These are phyloP conservation scores for Ptychochromis oligacanthus DNA, from an alignment of 2,113 vertebrate species.

Conservation along the genomic window DNA sequence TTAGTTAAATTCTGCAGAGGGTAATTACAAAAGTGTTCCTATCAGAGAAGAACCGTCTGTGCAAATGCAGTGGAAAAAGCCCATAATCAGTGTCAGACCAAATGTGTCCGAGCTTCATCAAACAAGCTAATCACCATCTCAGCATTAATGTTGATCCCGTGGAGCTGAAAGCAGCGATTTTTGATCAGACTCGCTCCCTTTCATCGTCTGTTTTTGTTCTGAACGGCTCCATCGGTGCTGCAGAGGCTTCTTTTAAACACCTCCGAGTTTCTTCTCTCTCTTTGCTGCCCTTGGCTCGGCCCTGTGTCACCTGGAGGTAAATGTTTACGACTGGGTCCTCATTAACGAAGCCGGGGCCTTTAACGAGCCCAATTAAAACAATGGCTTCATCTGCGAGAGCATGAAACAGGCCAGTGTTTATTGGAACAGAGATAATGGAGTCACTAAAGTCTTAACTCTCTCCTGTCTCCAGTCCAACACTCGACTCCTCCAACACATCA, in stretches of 20 bases:
- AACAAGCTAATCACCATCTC: not conserved
- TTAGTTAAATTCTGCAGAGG: not conserved
- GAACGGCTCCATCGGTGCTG: not conserved
- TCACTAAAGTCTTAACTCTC: slow-evolving; percentile 64
- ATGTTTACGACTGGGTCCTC: slow-evolving; percentile 86
- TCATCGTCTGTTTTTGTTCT: slow-evolving; percentile 15
- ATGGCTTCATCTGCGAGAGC: slow-evolving; percentile 84
- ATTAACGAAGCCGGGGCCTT: slow-evolving; percentile 83
- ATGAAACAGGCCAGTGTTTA: slow-evolving; percentile 78
- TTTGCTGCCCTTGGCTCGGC: slow-evolving; percentile 75
- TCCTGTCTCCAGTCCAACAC: slow-evolving; percentile 15
- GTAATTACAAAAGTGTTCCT: not conserved
- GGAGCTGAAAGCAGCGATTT: not conserved
- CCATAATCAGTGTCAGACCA: not conserved
- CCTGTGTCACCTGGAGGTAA: slow-evolving; percentile 84
- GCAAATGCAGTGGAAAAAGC: not conserved
- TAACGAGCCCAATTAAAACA: slow-evolving; percentile 88
- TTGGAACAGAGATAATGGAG: slow-evolving; percentile 75
- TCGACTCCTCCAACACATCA: not conserved
- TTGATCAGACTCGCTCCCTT: not conserved
- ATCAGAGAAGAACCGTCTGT: not conserved
- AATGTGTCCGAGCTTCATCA: not conserved
- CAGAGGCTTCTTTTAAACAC: slow-evolving; percentile 3
- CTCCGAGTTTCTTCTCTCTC: not conserved
- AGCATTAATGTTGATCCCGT: not conserved